phyloP scores from a whole-genome alignment of 2,113 vertebrate genomes.

The Clarias macrocephalus region DNA sequence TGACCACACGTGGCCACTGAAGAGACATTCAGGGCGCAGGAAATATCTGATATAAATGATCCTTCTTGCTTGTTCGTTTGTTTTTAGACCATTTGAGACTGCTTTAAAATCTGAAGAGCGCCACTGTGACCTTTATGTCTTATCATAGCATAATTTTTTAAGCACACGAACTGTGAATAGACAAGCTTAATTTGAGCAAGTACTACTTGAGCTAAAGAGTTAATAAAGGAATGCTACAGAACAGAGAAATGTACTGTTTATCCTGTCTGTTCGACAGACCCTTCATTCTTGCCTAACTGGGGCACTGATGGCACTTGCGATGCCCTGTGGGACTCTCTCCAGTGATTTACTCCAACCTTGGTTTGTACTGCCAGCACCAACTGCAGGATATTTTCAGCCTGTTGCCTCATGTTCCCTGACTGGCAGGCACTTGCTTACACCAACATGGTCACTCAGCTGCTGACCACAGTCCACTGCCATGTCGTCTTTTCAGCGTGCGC shows the following conservation, averaged over 20 bases:
- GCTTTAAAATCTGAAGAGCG: neutral
- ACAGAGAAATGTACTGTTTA: conserved; percentile 1
- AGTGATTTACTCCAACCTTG: conserved; percentile 70
- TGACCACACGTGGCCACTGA: neutral
- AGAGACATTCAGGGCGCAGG: neutral
- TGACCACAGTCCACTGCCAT: conserved; percentile 38
- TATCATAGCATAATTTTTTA: neutral
- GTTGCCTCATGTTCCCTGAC: conserved; percentile 69
- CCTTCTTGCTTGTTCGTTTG: neutral
- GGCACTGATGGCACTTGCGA: conserved; percentile 57
- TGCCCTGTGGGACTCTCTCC: conserved; percentile 56
- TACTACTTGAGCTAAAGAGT: neutral
- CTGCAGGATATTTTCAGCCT: conserved; percentile 75
- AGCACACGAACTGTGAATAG: neutral
- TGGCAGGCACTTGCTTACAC: conserved; percentile 57
- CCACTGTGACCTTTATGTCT: neutral
- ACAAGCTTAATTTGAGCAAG: neutral
- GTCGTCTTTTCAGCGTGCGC: conserved; percentile 27
- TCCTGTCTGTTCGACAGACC: neutral
- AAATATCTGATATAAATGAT: neutral
- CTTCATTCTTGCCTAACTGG: conserved; percentile 44
- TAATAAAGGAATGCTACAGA: neutral
- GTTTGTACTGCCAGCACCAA: conserved; percentile 72
- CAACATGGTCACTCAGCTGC: conserved; percentile 54
- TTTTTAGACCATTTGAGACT: neutral